Evolutionary conservation across 2,888 invertebrate species (phyloP), one percentile per base, ranked within the genome.

Genomic region (Lutraria lutraria): DNA sequence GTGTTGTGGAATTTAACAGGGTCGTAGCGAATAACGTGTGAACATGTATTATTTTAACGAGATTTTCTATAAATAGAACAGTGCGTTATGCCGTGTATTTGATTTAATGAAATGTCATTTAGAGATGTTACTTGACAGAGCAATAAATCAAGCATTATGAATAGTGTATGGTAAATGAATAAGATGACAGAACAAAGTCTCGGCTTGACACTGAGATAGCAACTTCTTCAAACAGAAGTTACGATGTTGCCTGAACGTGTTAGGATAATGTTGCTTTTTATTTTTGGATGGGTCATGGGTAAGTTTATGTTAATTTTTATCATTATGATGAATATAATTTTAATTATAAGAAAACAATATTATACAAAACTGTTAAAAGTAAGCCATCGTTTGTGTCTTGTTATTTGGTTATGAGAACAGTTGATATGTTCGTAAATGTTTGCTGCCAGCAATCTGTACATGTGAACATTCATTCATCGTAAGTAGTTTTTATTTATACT

Each of bases 41-140:
- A 43, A 43, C 43, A 43, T 43, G 43, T 43, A 43, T 43, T 43
- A 43, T 43, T 43, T 43, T 43, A 43, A 43, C 43, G 43, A 43
- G 43, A 43, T 43, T 43, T 43, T 43, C 43, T 43, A 43, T 43
- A 43, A 43, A 43, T 43, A 43, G 43, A 2, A 43, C 43, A 43
- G 43, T 43, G 43, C 43, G 43, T 43, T 43, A 43, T 43, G 43
- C 43, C 43, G 43, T 43, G 56, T 56, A 60, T 60, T 60, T 60
- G 60, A 60, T 60, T 60, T 60, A 60, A 60, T 60, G 60, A 60
- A 60, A 60, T 60, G 60, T 60, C 60, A 60, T 60, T 60, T 4
- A 60, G 21, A 60, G 21, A 60, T 21, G 60, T 60, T 21, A n/a
- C 60, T 60, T 60, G 60, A 60, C 60, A 60, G n/a, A 6, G 21